Evolutionary conservation across 2,888 invertebrate species (phyloP), one percentile per base, ranked within the genome.

Genomic region (Eupsilia transversa): DNA sequence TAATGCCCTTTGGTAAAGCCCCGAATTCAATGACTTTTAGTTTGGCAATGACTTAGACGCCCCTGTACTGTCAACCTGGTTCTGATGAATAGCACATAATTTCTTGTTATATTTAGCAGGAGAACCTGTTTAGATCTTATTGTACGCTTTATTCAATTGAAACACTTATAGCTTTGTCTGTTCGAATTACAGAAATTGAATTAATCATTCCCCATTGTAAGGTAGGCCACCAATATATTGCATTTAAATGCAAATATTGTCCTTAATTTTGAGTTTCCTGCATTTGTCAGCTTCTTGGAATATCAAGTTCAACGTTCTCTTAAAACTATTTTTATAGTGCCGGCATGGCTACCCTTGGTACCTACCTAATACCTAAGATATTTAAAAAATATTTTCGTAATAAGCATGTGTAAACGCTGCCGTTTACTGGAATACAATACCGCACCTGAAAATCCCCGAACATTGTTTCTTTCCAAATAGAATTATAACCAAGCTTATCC

Each of bases 11-110:
- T 84, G 71, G 77, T 70, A 77, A 61, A 64, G 60, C 77, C 80
- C 77, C 64, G 75, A 84, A 82, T 80, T 87, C 69, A 84, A 86
- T 77, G 76, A 84, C 43, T 75, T 68, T 83, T 74, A 79, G 85
- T 85, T 84, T 64, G 66, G 67, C 56, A 78, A 79, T 84, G 72
- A 72, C 64, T 87, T 78, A 80, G 82, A 72, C 74, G 77, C 86
- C 87, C 79, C 79, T 76, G 49, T 77, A 57, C 56, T 41, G 60
- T 60, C 73, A 67, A 77, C 86, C 80, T 86, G 87, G 86, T 89
- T 90, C 80, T 83, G 86, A 88, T 91, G 90, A 92, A 93, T 92
- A 84, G 89, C 84, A 77, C 80, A 87, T 91, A 91, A 92, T 92
- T 92, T 80, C 79, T 75, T 80, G 79, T 90, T 89, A 85, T 89